Evolutionary conservation across 2,888 invertebrate genomes (phyloP).

Genomic region (Clanis bilineata): DNA sequence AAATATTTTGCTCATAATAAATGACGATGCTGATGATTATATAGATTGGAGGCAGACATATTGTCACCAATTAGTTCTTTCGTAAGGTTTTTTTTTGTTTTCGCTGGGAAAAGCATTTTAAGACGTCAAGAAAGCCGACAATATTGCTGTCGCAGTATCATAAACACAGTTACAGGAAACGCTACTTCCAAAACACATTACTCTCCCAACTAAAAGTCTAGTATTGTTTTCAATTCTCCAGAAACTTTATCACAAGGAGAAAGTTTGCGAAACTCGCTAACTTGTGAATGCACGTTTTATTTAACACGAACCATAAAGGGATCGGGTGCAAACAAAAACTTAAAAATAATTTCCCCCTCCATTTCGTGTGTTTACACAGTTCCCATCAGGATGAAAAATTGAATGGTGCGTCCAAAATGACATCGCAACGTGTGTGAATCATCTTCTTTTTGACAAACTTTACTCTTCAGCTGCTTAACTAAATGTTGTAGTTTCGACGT

Average conservation of each 20-base stretch:
- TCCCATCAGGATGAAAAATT: conserved; percentile 72
- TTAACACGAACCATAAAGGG: conserved; percentile 46
- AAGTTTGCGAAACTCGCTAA: conserved; percentile 47
- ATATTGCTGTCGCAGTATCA: neutral
- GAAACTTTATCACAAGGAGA: conserved; percentile 32
- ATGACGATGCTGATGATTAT: too few relatives aligned
- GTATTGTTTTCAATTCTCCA: conserved; percentile 49
- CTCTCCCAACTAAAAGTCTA: conserved; percentile 35
- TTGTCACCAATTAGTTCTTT: too few relatives aligned
- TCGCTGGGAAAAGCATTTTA: too few relatives aligned
- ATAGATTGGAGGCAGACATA: too few relatives aligned
- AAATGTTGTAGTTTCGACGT: neutral
- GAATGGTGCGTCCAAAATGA: conserved; percentile 71
- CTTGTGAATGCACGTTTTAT: conserved; percentile 49
- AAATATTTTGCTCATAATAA: too few relatives aligned
- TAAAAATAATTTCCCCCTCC: conserved; percentile 57
- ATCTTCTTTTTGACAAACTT: conserved; percentile 33
- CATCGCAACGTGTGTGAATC: conserved; percentile 64
- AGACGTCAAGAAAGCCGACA: too few relatives aligned
- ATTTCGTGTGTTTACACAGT: conserved; percentile 60
- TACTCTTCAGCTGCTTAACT: conserved; percentile 2
- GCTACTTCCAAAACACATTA: conserved; percentile 13
- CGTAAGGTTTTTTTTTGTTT: neutral
- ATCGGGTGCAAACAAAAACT: conserved; percentile 45
- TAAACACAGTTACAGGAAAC: neutral